phyloP scores from a whole-genome alignment of 2,797 vertebrate species.

The Chromis chromis region DNA sequence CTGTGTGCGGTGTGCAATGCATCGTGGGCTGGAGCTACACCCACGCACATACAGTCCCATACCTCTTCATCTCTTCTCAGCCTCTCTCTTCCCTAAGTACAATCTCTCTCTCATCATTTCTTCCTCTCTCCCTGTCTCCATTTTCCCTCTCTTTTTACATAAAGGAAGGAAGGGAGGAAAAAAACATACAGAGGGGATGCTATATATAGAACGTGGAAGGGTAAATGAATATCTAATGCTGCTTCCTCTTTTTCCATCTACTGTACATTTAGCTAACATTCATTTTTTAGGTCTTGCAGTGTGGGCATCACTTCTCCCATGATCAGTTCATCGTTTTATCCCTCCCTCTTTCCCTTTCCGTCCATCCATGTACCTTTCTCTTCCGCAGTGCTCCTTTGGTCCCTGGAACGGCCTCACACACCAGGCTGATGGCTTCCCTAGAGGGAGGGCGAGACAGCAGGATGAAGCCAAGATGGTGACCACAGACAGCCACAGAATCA shows the following conservation, averaged over 20 bases:
- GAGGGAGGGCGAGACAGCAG: conserved; percentile 59
- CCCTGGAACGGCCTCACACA: conserved; percentile 94
- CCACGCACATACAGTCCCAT: conserved; percentile 79
- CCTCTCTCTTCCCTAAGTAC: conserved; percentile 44
- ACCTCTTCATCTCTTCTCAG: conserved; percentile 70
- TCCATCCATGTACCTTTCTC: conserved; percentile 90
- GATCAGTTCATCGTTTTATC: conserved; percentile 81
- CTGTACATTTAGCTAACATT: conserved; percentile 39
- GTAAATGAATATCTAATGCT: conserved; percentile 70
- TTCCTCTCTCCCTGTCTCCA: conserved; percentile 28
- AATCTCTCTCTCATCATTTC: conserved; percentile 45
- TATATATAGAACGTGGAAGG: conserved; percentile 66
- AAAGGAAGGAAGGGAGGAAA: conserved; percentile 46
- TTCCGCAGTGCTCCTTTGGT: conserved; percentile 95
- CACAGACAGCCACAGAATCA: conserved; percentile 13
- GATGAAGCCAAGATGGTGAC: conserved; percentile 47
- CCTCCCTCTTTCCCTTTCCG: conserved; percentile 29
- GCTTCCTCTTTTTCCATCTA: conserved; percentile 51
- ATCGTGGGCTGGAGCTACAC: conserved; percentile 83
- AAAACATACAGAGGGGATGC: conserved; percentile 49
- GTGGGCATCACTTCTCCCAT: conserved; percentile 64
- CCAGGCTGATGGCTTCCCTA: conserved; percentile 97
- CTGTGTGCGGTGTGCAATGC: conserved; percentile 80
- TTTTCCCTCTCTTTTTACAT: conserved; percentile 52
- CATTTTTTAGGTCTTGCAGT: conserved; percentile 26